These are phyloP conservation scores for Epsilonema sp. DNA, from an alignment of 2,888 invertebrate genomes.

Conservation along the genomic window DNA sequence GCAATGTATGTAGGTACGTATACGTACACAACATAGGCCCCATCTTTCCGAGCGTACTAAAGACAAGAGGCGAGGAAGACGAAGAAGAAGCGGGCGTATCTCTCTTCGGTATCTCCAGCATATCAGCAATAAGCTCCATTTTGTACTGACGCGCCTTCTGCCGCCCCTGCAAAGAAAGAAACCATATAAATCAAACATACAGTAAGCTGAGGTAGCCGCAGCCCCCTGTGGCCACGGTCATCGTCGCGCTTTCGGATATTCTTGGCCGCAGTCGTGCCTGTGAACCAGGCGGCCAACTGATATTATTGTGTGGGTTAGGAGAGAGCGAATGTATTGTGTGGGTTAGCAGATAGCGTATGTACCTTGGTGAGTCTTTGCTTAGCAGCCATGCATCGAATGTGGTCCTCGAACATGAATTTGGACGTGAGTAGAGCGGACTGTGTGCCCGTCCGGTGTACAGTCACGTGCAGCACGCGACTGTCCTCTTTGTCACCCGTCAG, in stretches of 20 bases:
- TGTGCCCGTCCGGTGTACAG: constrained; percentile 48
- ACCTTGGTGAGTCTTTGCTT: constrained; percentile 53
- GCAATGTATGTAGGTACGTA: too few relatives aligned
- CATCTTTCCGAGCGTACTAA: too few relatives aligned
- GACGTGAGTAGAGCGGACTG: constrained; percentile 51
- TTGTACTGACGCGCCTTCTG: constrained; percentile 86
- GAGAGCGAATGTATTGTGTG: too few relatives aligned
- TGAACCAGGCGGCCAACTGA: too few relatives aligned
- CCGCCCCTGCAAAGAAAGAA: constrained; percentile 40
- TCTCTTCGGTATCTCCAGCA: constrained; percentile 43
- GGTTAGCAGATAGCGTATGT: too few relatives aligned
- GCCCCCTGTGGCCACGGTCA: not conserved
- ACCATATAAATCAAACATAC: not conserved
- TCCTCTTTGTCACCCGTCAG: constrained; percentile 87
- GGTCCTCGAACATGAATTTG: constrained; percentile 92
- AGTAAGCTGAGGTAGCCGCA: not conserved
- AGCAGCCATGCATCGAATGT: constrained; percentile 95
- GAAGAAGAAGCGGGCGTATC: not conserved
- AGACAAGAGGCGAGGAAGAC: not conserved
- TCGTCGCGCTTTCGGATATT: constrained; percentile 1
- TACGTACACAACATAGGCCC: too few relatives aligned
- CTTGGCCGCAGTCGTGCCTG: not conserved
- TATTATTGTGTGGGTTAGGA: too few relatives aligned
- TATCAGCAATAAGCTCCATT: constrained; percentile 77
- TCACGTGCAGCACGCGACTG: constrained; percentile 76